Evolutionary conservation across 2,113 vertebrate species (phyloP).

Genomic region (Cynocephalus volans): DNA sequence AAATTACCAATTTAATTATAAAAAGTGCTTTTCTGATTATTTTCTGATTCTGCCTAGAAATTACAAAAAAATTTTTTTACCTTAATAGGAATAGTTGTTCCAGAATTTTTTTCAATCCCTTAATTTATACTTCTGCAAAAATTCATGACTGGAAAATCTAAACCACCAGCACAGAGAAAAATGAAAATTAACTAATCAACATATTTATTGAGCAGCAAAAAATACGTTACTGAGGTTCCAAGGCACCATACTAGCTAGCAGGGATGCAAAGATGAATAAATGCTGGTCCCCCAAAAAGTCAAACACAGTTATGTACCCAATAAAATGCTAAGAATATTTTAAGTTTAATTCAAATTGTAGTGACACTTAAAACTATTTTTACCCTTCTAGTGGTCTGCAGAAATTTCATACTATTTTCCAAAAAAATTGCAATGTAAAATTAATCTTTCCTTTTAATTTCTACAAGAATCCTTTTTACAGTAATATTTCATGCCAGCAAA

Average conservation of each 20-base stretch:
- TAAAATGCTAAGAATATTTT: slow-evolving; percentile 42
- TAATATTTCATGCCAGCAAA: neutral
- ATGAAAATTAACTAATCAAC: neutral
- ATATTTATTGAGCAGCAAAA: neutral
- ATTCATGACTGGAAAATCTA: neutral
- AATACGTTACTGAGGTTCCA: slow-evolving; percentile 32
- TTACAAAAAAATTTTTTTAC: neutral
- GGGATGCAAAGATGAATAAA: neutral
- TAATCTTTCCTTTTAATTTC: slow-evolving; percentile 42
- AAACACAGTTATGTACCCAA: neutral
- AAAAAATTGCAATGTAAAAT: slow-evolving; percentile 27
- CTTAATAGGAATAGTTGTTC: neutral
- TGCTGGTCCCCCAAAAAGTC: neutral
- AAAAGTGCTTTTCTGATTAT: neutral
- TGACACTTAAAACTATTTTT: neutral
- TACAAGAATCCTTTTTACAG: slow-evolving; percentile 24
- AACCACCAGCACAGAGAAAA: neutral
- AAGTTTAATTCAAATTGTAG: slow-evolving; percentile 46
- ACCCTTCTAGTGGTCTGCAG: neutral
- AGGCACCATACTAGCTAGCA: neutral
- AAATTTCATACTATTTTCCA: slow-evolving; percentile 26
- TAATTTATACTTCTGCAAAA: neutral
- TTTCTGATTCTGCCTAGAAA: slow-evolving; percentile 14
- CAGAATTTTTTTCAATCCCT: neutral
- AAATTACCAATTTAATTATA: neutral